Conservation (phyloP, 1,140 invertebrate species). For the Danaus plexippus region DNA sequence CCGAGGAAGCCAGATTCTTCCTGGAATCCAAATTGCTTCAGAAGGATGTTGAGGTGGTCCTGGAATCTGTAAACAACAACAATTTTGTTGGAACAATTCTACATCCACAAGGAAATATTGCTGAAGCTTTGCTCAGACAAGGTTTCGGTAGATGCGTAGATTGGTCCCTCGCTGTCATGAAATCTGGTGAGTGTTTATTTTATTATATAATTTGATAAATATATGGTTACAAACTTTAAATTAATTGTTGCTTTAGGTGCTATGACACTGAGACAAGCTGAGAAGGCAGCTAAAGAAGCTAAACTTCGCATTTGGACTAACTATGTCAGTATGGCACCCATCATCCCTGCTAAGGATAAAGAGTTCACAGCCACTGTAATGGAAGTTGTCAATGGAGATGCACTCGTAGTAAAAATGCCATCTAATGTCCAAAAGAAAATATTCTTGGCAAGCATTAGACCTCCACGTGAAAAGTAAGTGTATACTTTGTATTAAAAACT, state of each 20-base stretch:
- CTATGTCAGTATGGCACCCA: conserved; percentile 77
- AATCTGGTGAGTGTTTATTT: conserved; percentile 70
- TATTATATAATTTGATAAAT: not conserved
- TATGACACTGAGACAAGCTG: conserved; percentile 87
- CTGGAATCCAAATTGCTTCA: conserved; percentile 93
- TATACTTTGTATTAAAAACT: conserved; percentile 8
- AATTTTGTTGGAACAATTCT: conserved; percentile 96
- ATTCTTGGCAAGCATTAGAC: conserved; percentile 95
- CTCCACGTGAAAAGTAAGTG: conserved; percentile 82
- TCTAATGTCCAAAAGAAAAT: conserved; percentile 91
- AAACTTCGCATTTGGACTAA: conserved; percentile 92
- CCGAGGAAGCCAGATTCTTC: conserved; percentile 80
- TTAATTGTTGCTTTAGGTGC: conserved; percentile 71
- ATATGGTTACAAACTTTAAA: not conserved
- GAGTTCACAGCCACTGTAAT: conserved; percentile 89
- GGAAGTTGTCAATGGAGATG: conserved; percentile 96
- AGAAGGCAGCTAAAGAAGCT: conserved; percentile 91
- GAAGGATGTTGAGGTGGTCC: conserved; percentile 91
- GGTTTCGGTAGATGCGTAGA: conserved; percentile 98
- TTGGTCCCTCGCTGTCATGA: conserved; percentile 94
- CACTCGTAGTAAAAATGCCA: conserved; percentile 85
- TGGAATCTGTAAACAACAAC: conserved; percentile 93
- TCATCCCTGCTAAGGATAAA: conserved; percentile 84
- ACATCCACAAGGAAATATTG: conserved; percentile 95
- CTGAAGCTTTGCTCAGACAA: conserved; percentile 90